Conservation (phyloP, 1,140 invertebrate genomes). For the Macrotrachela quadricornifera region DNA sequence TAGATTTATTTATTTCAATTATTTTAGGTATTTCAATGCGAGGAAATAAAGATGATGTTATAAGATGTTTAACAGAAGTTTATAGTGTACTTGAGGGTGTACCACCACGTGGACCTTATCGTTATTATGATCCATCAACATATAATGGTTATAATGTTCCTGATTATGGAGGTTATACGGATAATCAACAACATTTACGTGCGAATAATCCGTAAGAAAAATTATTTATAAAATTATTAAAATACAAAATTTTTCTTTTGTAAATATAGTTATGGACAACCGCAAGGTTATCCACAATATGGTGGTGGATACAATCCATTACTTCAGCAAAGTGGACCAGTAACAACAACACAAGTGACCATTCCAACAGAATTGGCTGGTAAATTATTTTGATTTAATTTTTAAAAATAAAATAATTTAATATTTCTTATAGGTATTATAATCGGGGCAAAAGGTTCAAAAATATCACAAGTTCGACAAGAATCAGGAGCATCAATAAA, state of each 20-base stretch:
- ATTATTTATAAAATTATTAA: no score
- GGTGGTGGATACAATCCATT: no score
- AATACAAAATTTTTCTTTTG: no score
- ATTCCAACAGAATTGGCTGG: slow-evolving; percentile 78
- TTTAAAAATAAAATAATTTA: no score
- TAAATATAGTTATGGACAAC: no score
- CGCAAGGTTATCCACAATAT: no score
- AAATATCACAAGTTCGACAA: slow-evolving; percentile 74
- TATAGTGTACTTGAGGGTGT: slow-evolving; percentile 51
- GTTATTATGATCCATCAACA: slow-evolving; percentile 80
- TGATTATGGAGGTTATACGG: slow-evolving; percentile 48
- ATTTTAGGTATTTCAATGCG: slow-evolving; percentile 78
- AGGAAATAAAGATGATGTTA: slow-evolving; percentile 54
- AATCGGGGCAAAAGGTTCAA: slow-evolving; percentile 77
- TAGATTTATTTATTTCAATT: slow-evolving; percentile 56
- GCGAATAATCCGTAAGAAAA: no score
- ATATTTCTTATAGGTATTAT: slow-evolving; percentile 93
- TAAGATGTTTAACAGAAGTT: slow-evolving; percentile 62
- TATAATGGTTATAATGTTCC: slow-evolving; percentile 72
- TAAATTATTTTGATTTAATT: no score
- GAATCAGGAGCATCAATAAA: slow-evolving; percentile 83
- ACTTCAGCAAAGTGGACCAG: no score
- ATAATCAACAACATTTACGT: no score
- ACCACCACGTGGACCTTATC: slow-evolving; percentile 65
- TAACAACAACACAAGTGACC: slow-evolving; percentile 57